These are phyloP conservation scores for Chelonus insularis DNA, from an alignment of 1,140 invertebrate species.

Conservation along the genomic window DNA sequence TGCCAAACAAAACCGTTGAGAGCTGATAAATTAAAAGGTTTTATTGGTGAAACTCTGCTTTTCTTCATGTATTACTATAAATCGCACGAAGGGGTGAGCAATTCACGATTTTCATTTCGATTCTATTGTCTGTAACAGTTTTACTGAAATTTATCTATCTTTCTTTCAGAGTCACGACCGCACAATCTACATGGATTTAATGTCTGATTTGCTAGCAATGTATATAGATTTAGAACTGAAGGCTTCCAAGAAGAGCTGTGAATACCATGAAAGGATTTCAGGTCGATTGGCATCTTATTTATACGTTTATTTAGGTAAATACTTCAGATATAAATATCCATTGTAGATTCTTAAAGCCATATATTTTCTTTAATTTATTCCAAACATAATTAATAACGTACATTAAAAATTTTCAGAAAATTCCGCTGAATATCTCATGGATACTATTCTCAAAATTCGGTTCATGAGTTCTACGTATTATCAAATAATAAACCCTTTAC, in stretches of 20 bases:
- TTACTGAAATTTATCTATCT: slow-evolving; percentile 5
- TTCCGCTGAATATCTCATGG: slow-evolving; percentile 50
- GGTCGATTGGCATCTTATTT: slow-evolving; percentile 54
- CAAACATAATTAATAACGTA: too few relatives aligned
- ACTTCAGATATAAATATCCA: not conserved
- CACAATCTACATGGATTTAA: slow-evolving; percentile 53
- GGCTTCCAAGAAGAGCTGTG: slow-evolving; percentile 51
- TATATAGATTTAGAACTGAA: slow-evolving; percentile 60
- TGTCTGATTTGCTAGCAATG: slow-evolving; percentile 58
- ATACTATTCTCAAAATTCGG: slow-evolving; percentile 53
- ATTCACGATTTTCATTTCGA: slow-evolving; percentile 2
- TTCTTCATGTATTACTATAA: slow-evolving; percentile 56
- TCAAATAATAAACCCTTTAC: slow-evolving; percentile 51
- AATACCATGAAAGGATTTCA: slow-evolving; percentile 52
- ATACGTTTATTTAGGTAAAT: slow-evolving; percentile 57
- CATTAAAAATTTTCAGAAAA: too few relatives aligned
- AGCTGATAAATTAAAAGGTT: slow-evolving; percentile 54
- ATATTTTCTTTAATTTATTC: too few relatives aligned
- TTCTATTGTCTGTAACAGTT: not conserved
- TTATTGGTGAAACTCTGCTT: slow-evolving; percentile 55
- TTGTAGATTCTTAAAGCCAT: too few relatives aligned
- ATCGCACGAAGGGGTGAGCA: slow-evolving; percentile 51
- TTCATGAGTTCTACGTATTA: slow-evolving; percentile 47
- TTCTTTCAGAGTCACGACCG: slow-evolving; percentile 51
- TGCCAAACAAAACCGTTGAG: slow-evolving; percentile 52